A percentile compares a stretch with the other conserved stretches of the same genome.
These are phyloP conservation scores for Melanotaenia pygmaea DNA, from an alignment of 2,797 vertebrate species.

Conservation along the genomic window DNA sequence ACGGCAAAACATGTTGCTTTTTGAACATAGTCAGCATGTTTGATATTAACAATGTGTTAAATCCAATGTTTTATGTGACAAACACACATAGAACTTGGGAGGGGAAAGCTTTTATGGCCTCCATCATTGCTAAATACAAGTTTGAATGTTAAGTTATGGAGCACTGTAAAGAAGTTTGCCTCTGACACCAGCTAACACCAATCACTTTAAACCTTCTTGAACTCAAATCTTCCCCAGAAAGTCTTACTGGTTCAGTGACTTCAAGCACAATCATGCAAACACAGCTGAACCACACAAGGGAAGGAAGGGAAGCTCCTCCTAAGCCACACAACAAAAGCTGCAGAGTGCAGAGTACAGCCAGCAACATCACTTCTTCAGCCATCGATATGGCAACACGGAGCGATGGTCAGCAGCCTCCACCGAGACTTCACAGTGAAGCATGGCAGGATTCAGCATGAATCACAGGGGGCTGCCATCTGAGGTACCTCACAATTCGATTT, in stretches of 20 bases:
- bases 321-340: conserved; percentile 33
- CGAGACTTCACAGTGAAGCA: conserved; percentile 3
- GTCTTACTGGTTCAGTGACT: not conserved
- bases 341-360: conserved; percentile 3
- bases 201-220: conserved; percentile 8
- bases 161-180: not conserved
- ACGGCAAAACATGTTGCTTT: not conserved
- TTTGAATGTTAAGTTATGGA: not conserved
- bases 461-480: not conserved
- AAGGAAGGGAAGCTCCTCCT: conserved; percentile 29
- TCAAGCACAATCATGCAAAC: not conserved
- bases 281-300: conserved; percentile 2
- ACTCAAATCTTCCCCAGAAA: conserved; percentile 16
- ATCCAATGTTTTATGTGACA: not conserved
- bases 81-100: not conserved
- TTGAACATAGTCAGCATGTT: no score
- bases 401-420: not conserved
- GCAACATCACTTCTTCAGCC: conserved; percentile 14
- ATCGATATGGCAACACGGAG: not conserved
- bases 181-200: not conserved
- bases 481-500: no score
- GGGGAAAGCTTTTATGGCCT: conserved; percentile 19
- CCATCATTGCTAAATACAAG: not conserved
- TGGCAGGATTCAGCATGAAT: conserved; percentile 19
- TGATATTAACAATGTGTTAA: not conserved